Evolutionary conservation across 2,888 invertebrate genomes (phyloP).

Genomic region (Gastracanthus pulcherrimus): DNA sequence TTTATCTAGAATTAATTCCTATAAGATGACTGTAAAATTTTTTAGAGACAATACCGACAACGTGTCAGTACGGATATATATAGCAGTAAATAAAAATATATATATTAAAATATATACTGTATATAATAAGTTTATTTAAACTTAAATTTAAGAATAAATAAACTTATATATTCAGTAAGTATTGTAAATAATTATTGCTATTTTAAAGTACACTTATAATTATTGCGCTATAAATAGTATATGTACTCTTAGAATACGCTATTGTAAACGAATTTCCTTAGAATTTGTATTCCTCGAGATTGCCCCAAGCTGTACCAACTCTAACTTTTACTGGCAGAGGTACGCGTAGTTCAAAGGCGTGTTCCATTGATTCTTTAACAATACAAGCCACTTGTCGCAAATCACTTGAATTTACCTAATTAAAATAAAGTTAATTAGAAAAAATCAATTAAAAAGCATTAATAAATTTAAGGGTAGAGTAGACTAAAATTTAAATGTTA

Average conservation of each 20-base stretch:
- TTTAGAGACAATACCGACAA: not conserved
- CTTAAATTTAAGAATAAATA: not conserved
- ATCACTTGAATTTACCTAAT: slow-evolving; percentile 81
- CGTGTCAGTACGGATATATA: not conserved
- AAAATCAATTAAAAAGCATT: slow-evolving; percentile 28
- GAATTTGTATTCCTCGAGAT: slow-evolving; percentile 74
- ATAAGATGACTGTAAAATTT: not conserved
- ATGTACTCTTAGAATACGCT: not conserved
- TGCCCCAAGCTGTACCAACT: slow-evolving; percentile 90
- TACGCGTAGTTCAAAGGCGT: slow-evolving; percentile 84
- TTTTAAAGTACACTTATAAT: not conserved
- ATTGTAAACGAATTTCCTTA: not conserved
- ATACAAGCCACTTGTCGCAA: slow-evolving; percentile 81
- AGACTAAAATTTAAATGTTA: too few species aligned
- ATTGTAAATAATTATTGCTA: not conserved
- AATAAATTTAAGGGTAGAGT: not conserved
- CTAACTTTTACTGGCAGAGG: slow-evolving; percentile 94
- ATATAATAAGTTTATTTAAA: not conserved
- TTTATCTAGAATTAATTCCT: not conserved
- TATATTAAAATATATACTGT: not conserved
- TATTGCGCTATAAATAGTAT: not conserved
- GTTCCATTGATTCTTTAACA: slow-evolving; percentile 90
- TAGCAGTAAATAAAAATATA: not conserved
- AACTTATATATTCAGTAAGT: not conserved
- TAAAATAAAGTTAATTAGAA: slow-evolving; percentile 25